Evolutionary conservation across 2,797 vertebrate genomes (phyloP), one percentile per base, ranked within the genome.

Genomic region (Anguilla anguilla): DNA sequence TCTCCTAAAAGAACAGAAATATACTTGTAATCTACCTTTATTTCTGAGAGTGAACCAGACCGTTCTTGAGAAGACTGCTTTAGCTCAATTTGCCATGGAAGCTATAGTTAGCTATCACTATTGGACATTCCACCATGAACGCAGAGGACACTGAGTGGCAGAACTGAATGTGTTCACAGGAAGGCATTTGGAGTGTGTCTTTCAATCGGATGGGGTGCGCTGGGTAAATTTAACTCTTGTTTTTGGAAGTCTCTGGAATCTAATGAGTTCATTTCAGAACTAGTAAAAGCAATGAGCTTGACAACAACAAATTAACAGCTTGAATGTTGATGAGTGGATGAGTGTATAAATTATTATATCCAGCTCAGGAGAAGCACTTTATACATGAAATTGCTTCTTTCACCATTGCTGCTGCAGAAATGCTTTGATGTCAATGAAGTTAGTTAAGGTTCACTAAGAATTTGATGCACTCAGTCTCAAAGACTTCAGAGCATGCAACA

Each of bases 191-290:
- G 92, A 91, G 89, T 25, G 9, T 28, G 64, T 28, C 9, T 69
- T 69, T 35, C 72, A 77, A 17, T 39, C 35, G 17, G 15, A 77
- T 39, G 0, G 95, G 95, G 94, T 96, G 95, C 96, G 95, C 94
- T 91, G 91, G 90, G 92, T 92, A 93, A 94, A 95, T 95, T 94
- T 92, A 93, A 94, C 92, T 95, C 94, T 91, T 93, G 93, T 95
- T 93, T 93, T 13, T 77, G 2, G 72, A 31, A 39, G 35, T 79
- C 74, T 79, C 35, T 77, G 2, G 11, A 79, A 17, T 13, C 69
- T 46, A 92, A 25, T 82, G 92, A 92, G 93, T 90, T 2, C 43
- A 89, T 94, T 91, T 91, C 92, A 92, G 90, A 92, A 89, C 93
- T 74, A 74, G 39, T 25, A 51, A 82, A 22, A n/a, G 17, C 79